phyloP scores from a whole-genome alignment of 2,113 vertebrate species.

The Dicerorhinus sumatrensis region DNA sequence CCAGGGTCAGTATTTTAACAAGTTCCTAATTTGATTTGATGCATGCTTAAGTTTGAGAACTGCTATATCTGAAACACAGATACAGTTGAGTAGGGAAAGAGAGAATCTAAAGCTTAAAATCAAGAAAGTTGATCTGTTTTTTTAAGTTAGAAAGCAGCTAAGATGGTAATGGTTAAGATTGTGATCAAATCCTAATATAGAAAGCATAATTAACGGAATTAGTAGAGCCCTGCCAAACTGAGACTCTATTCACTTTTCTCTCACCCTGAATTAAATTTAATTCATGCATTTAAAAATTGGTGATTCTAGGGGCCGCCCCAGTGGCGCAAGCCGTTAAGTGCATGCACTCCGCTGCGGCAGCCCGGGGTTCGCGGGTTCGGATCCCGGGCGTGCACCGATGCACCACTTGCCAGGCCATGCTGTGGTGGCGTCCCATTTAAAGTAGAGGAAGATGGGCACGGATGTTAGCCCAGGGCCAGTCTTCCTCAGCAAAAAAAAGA shows the following conservation, averaged over 20 bases:
- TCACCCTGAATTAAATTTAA: neutral
- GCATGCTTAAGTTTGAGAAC: neutral
- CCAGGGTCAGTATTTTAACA: constrained; percentile 19
- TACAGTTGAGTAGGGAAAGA: neutral
- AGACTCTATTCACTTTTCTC: neutral
- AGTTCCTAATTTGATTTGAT: neutral
- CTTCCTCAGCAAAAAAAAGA: too few relatives aligned
- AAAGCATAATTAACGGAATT: neutral
- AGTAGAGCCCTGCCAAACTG: neutral
- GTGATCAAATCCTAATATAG: neutral
- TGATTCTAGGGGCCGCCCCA: too few relatives aligned
- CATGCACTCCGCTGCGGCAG: too few relatives aligned
- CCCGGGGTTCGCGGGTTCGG: too few relatives aligned
- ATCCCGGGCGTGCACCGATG: too few relatives aligned
- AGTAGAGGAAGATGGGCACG: too few relatives aligned
- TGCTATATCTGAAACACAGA: neutral
- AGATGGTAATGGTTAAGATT: neutral
- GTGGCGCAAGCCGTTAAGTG: too few relatives aligned
- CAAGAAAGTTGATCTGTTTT: neutral
- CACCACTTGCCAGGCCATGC: too few relatives aligned
- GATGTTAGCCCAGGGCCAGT: too few relatives aligned
- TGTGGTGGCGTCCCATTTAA: too few relatives aligned
- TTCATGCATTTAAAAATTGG: too few relatives aligned
- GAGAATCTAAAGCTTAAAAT: neutral
- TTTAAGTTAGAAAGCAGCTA: neutral